phyloP scores from a whole-genome alignment of 2,797 vertebrate species.

The Perodicticus potto region DNA sequence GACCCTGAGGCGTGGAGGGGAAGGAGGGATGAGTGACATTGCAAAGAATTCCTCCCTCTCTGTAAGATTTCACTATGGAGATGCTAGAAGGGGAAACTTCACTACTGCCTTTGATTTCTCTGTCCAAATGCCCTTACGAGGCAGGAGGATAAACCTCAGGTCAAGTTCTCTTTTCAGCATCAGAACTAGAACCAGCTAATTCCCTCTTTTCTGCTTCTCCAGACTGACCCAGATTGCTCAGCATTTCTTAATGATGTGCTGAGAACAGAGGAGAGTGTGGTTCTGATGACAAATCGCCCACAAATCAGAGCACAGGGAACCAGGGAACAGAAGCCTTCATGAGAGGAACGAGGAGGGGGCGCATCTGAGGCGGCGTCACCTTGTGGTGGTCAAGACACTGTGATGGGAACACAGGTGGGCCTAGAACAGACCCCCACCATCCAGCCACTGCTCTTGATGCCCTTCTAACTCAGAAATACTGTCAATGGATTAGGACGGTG shows the following conservation, averaged over 20 bases:
- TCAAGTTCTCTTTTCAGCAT: conserved; percentile 46
- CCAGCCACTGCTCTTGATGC: not conserved
- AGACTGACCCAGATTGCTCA: conserved; percentile 21
- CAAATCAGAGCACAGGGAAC: fast-evolving
- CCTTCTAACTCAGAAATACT: not conserved
- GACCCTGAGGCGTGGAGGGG: not conserved
- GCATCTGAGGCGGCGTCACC: fast-evolving
- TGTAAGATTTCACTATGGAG: not conserved
- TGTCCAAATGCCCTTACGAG: not conserved
- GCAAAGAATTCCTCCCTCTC: not conserved
- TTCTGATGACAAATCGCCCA: not conserved
- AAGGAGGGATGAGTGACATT: too few relatives aligned
- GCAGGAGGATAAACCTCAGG: not conserved
- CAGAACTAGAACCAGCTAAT: not conserved
- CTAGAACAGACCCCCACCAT: too few relatives aligned
- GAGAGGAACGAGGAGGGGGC: fast-evolving
- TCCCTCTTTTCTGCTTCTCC: not conserved
- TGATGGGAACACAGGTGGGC: not conserved
- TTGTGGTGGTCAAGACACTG: not conserved
- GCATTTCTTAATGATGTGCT: not conserved
- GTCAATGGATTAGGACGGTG: not conserved
- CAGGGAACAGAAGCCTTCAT: fast-evolving
- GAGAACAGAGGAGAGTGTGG: not conserved
- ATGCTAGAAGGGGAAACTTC: not conserved
- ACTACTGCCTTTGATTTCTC: not conserved